Evolutionary conservation across 2,888 invertebrate genomes (phyloP).

Genomic region (Drosophila seclusa): DNA sequence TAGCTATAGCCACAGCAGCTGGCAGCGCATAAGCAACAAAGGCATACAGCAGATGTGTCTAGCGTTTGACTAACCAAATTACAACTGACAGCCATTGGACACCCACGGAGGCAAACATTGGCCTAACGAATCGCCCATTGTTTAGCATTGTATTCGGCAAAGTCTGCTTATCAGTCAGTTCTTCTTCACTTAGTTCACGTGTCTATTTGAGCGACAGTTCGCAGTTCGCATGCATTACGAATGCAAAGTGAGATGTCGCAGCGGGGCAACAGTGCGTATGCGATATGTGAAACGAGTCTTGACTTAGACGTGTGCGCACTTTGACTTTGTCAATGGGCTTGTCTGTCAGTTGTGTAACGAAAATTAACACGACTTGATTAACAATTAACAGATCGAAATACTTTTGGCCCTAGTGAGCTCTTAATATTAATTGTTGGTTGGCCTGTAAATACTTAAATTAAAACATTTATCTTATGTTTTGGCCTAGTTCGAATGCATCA

Average conservation of each 20-base stretch:
- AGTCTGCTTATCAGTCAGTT: constrained; percentile 43
- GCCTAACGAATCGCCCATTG: constrained; percentile 21
- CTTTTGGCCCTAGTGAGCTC: constrained; percentile 6
- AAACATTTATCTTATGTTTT: background rate
- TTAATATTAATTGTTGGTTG: background rate
- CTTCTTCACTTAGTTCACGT: constrained; percentile 26
- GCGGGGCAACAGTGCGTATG: constrained; percentile 59
- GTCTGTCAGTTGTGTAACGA: constrained; percentile 2
- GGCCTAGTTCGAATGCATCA: background rate
- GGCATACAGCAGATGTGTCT: constrained; percentile 61
- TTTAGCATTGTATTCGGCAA: constrained; percentile 10
- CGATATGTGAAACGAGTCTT: constrained; percentile 48
- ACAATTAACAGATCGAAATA: constrained; percentile 17
- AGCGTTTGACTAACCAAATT: constrained; percentile 72
- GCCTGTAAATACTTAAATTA: background rate
- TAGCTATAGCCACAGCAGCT: constrained; percentile 31
- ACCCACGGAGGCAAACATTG: constrained; percentile 23
- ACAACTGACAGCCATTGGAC: constrained; percentile 49
- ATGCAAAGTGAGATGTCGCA: constrained; percentile 35
- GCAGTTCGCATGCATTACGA: constrained; percentile 21
- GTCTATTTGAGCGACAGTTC: constrained; percentile 47
- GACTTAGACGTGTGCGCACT: constrained; percentile 25
- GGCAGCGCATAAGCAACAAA: constrained; percentile 21
- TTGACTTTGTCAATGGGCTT: constrained; percentile 9
- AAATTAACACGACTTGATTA: constrained; percentile 1